Evolutionary conservation across 2,113 vertebrate genomes (phyloP).

Genomic region (Clinocottus analis): DNA sequence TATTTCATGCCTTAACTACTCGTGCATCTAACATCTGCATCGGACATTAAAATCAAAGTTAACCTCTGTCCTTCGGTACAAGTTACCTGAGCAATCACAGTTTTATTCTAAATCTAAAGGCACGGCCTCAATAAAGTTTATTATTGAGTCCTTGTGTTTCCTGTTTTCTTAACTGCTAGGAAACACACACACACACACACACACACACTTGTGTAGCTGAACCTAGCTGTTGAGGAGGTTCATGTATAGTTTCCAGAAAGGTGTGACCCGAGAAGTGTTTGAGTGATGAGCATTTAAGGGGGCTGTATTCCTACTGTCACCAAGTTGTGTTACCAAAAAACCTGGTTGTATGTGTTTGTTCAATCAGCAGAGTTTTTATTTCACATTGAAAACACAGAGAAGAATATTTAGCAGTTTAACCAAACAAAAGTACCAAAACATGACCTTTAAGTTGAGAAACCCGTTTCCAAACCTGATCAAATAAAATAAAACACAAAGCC

Average conservation of each 20-base stretch:
- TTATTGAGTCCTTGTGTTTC: too few relatives aligned
- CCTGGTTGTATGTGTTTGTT: not conserved
- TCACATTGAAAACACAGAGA: not conserved
- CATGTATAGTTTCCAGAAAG: too few relatives aligned
- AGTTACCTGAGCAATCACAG: too few relatives aligned
- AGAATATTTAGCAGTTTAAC: not conserved
- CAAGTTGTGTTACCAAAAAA: not conserved
- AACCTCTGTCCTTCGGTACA: not conserved
- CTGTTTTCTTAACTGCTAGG: too few relatives aligned
- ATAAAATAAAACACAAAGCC: too few relatives aligned
- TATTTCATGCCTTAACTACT: not conserved
- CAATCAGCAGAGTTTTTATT: not conserved
- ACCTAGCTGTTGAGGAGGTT: too few relatives aligned
- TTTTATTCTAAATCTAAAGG: not conserved
- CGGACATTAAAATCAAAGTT: not conserved
- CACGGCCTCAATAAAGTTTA: too few relatives aligned
- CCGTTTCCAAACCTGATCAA: not conserved
- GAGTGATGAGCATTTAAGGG: too few relatives aligned
- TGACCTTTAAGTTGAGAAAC: not conserved
- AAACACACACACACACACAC: too few relatives aligned
- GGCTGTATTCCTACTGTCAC: too few relatives aligned
- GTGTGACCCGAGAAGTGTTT: too few relatives aligned
- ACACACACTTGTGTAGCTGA: too few relatives aligned
- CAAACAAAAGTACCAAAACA: not conserved
- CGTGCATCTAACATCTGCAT: not conserved